These are phyloP conservation scores for Numenius arquata DNA, from an alignment of 2,113 vertebrate species.

Conservation along the genomic window DNA sequence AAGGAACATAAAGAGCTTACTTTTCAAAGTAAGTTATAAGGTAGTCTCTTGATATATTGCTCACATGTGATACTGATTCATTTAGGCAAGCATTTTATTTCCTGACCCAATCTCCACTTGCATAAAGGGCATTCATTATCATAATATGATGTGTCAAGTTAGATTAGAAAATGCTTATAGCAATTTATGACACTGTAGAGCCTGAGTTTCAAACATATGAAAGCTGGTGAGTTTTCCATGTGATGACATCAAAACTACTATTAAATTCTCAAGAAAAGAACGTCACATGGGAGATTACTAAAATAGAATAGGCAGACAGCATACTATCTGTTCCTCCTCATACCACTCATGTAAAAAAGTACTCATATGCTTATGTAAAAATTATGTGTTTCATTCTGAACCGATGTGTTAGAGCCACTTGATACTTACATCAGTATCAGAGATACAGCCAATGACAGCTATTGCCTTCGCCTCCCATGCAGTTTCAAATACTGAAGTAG, in stretches of 20 bases:
- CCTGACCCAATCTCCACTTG: not conserved
- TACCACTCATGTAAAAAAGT: not conserved
- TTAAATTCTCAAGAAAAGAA: not conserved
- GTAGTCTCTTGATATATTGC: not conserved
- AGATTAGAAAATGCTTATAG: not conserved
- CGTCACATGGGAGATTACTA: not conserved
- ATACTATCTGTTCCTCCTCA: not conserved
- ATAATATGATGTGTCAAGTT: not conserved
- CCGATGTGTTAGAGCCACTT: not conserved
- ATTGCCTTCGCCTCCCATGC: slow-evolving; percentile 96
- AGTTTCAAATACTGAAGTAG: slow-evolving; percentile 87
- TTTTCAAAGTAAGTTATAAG: not conserved
- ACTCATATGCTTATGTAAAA: not conserved
- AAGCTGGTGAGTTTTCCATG: not conserved
- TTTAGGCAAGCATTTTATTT: not conserved
- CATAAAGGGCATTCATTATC: not conserved
- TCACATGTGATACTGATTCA: not conserved
- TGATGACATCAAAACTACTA: not conserved
- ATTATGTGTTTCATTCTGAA: not conserved
- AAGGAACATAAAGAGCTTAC: not conserved
- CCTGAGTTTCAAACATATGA: not conserved
- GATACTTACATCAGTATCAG: slow-evolving; percentile 85
- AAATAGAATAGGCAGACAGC: not conserved
- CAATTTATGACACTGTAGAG: not conserved
- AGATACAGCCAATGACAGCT: slow-evolving; percentile 87